Evolutionary conservation across 1,140 invertebrate species (phyloP).

Genomic region (Callitettix versicolor): DNA sequence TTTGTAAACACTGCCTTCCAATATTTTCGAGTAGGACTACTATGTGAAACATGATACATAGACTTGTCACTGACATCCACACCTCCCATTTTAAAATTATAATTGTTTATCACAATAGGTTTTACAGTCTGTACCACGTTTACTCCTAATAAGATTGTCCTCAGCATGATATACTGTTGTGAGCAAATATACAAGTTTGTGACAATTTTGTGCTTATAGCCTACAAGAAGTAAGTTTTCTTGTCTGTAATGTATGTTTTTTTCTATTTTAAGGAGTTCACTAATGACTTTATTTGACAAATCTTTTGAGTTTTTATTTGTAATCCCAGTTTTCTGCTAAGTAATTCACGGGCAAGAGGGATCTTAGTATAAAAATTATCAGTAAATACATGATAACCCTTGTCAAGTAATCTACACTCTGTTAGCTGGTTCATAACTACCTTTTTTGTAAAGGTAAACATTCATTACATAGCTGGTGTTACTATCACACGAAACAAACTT

Average conservation of each 20-base stretch:
- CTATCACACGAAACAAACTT: neutral
- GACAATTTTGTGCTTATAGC: neutral
- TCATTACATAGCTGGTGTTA: neutral
- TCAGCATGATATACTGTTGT: neutral
- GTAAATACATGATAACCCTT: constrained; percentile 3
- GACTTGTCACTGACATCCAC: neutral
- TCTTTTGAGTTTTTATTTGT: constrained; percentile 2
- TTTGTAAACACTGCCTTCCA: neutral
- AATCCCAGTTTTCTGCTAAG: neutral
- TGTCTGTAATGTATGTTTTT: neutral
- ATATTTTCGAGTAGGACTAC: neutral
- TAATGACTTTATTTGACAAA: neutral
- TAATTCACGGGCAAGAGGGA: neutral
- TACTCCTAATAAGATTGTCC: neutral
- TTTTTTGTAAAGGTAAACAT: neutral
- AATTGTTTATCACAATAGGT: neutral
- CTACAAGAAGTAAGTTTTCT: neutral
- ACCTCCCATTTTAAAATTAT: neutral
- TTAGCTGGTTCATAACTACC: neutral
- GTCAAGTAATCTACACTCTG: neutral
- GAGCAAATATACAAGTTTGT: neutral
- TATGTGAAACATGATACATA: neutral
- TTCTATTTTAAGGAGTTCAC: neutral
- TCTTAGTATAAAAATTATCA: constrained; percentile 6
- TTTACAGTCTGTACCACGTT: neutral